Percentiles rank a stretch among this genome's conserved stretches.
Evolutionary conservation across 2,113 vertebrate genomes (phyloP).

Genomic region (Cephalopholis sonnerati): DNA sequence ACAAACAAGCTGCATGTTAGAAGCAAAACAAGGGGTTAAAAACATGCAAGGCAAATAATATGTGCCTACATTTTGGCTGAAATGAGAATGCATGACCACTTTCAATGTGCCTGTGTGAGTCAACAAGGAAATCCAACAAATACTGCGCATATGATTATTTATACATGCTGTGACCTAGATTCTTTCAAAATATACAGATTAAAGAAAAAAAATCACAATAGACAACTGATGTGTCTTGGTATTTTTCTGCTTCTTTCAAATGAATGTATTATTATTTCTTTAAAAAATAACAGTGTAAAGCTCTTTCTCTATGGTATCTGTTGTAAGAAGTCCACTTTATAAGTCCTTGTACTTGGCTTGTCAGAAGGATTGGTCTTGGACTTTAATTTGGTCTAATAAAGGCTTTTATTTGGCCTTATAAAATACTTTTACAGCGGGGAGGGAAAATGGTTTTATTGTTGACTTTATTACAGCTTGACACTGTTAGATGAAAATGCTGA

Average conservation of each 20-base stretch:
- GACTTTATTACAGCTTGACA: conserved; percentile 1
- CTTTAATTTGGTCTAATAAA: conserved; percentile 2
- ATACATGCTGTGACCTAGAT: conserved; percentile 48
- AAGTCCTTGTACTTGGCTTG: neutral
- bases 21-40: neutral
- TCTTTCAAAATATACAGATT: conserved; percentile 17
- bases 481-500: neutral
- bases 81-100: neutral
- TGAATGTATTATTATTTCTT: neutral
- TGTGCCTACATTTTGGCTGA: neutral
- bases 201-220: neutral
- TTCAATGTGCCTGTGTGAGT: neutral
- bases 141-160: conserved; percentile 30
- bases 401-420: neutral
- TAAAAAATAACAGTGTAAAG: neutral
- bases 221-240: neutral
- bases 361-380: neutral
- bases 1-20: neutral
- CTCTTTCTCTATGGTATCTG: neutral
- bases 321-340: neutral
- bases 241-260: neutral
- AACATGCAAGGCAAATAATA: neutral
- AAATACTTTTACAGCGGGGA: conserved; percentile 16
- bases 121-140: conserved; percentile 37
- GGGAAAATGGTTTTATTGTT: neutral